Evolutionary conservation across 30 jellyfish, hydroid and myxozoan genomes (phyloP), one percentile per base, ranked within the genome.

Genomic region (Aurelia sp.): DNA sequence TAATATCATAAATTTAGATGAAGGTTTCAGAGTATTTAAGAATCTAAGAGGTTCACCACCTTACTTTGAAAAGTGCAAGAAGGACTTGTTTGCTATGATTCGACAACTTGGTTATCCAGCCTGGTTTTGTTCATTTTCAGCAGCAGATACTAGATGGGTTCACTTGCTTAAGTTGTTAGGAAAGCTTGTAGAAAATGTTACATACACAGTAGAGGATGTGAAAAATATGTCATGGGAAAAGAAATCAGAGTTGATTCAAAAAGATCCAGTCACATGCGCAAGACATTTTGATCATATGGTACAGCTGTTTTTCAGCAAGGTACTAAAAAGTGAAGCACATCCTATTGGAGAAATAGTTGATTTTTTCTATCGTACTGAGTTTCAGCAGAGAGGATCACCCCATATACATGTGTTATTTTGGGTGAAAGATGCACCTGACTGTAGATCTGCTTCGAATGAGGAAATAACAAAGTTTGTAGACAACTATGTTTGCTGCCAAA

Each of bases 81-180:
- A 74, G 48, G 85, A 74, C 11, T 48, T 79, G 66, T 79, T 79
- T 79, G 90, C 91, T 13, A 65, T 81, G 84, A 67, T 66, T 17
- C 44, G 91, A 47, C 91, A 81, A 31, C 71, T 81, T 50, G 84
- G 91, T 13, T 8, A 12, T 64, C 84, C 91, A 1, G 62, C 69
- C 6, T 79, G 90, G 90, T 79, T 79, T 65, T 79, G 90, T 24
- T 60, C 81, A n/a, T 41, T 79, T 21, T 79, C 90, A 79, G 90
- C 90, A 12, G 90, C 90, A 60, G 90, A 79, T 9, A 79, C 90
- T 4, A 79, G 48, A 38, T 62, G 90, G 81, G 22, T 13, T 0
- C 81, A 79, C 0, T 19, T 60, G 27, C 38, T 79, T 11, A 4
- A 3, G 18, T 13, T 64, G n/a, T 47, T 79, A 13, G 90, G 72